Evolutionary conservation across 2,113 vertebrate genomes (phyloP), one percentile per base, ranked within the genome.

Genomic region (Channa maculata): DNA sequence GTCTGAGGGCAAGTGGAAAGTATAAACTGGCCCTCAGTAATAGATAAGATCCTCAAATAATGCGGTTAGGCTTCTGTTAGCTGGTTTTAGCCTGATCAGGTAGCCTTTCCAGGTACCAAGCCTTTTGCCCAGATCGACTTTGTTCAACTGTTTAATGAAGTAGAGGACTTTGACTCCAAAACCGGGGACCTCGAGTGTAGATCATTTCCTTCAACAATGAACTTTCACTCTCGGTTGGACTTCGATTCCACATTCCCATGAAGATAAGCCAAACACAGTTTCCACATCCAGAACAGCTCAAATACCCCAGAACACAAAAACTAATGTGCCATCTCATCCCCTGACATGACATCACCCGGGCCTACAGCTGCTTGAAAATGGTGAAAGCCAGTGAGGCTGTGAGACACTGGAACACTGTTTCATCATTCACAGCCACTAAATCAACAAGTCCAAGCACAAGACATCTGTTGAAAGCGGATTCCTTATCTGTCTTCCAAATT

Each of bases 401-500:
- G 62, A 86, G 80, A 84, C 83, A 53, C 63, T 71, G 75, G 69
- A 86, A 79, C 76, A 80, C 73, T 75, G 79, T 87, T 90, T 90
- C 73, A 84, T 87, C 90, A 83, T 86, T 85, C 83, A 63, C 84
- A 87, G 86, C 75, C 68, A 65, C 82, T 86, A 89, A 90, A 89
- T 88, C 80, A 81, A 48, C 0, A 6, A 72, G 77, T 87, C 71
- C 79, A 71, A 71, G 68, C 80, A 46, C 71, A 67, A 83, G 74
- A 83, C 84, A 83, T 83, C 82, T 83, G 87, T 45, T 88, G 87
- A 89, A 86, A 84, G 74, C 74, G 24, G 79, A 85, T 79, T 85
- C 73, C 86, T 82, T 86, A 88, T 89, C 86, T 63, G 83, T 75
- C 71, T 85, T 87, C 74, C 79, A 83, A 69, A 67, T 0, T 60